Base-by-base conservation (phyloP, 2,113 vertebrate genomes). In the Vicugna pacos region DNA sequence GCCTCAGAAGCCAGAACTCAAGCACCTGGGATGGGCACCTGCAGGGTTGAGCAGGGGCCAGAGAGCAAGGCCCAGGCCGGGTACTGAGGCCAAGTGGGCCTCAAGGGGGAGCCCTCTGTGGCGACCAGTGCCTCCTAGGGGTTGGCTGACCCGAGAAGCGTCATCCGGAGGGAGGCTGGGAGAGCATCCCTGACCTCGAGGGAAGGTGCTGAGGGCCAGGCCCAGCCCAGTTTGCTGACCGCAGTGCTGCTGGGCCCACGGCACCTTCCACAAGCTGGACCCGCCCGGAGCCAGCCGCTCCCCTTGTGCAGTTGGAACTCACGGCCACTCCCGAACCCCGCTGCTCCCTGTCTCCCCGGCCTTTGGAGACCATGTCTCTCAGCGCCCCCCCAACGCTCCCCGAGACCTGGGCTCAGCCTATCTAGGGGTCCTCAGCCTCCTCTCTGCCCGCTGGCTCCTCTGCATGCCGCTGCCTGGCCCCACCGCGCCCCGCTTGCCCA, bases 401-500 rank as follows among this genome's bases (percentile, higher is more conserved):
- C 6, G 15, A 65, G 64, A 14, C 64, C 0, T 7, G 42, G 38
- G 60, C 42, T 42, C 54, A 28, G 60, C 60, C 58, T 46, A 30
- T 56, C 72, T 54, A 67, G 52, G 91, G 84, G 32, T 35, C 87
- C 76, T 88, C 81, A 17, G 67, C 79, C 64, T 60, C 58, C 60
- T 58, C 80, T 60, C 62, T 22, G 38, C 79, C 48, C 19, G 20
- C 56, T 65, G 50, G 46, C 50, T 85, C 26, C 94, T 92, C 85
- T 87, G 80, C 95, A 86, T 32, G 60, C 89, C 20, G 67, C 14
- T 3, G 69, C 95, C 4, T 0, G 17, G 82, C 87, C 76, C 93
- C 0, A 67, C 94, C 82, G 95, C 0, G 6, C 89, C 86, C 73
- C 92, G 81, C 94, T 84, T 1, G 0, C 77, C 9, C 10, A 5